Conservation (phyloP, 2,113 vertebrate species). For the Todiramphus chloris region DNA sequence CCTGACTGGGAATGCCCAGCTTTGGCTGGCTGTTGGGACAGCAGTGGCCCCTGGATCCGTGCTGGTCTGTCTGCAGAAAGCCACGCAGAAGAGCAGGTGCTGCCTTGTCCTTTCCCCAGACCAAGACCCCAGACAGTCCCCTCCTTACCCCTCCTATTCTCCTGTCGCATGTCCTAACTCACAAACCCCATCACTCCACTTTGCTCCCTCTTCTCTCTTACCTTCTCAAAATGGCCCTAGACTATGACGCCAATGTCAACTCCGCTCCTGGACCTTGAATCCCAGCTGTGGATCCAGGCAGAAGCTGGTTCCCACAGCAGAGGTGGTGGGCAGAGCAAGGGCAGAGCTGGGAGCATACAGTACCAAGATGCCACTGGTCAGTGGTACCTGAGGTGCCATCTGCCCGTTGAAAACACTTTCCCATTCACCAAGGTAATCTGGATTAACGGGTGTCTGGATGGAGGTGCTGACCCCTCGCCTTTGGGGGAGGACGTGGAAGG, state of each 20-base stretch:
- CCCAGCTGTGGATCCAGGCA: not conserved
- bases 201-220: not conserved
- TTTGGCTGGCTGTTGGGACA: not conserved
- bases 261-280: not conserved
- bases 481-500: not conserved
- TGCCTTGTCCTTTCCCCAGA: not conserved
- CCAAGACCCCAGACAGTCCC: no score
- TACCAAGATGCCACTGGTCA: not conserved
- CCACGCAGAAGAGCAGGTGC: not conserved
- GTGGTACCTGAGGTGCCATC: not conserved
- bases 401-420: not conserved
- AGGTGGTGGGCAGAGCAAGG: not conserved
- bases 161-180: not conserved
- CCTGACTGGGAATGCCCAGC: not conserved
- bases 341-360: not conserved
- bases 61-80: not conserved
- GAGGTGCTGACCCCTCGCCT: not conserved
- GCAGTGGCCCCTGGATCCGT: not conserved
- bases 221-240: not conserved
- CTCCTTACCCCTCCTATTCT: not conserved
- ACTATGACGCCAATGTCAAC: accelerated
- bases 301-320: not conserved
- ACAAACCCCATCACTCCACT: not conserved
- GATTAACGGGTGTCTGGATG: accelerated
- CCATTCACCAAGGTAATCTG: accelerated